Conservation (phyloP, 2,888 invertebrate genomes). For the Asteroscopus sphinx region DNA sequence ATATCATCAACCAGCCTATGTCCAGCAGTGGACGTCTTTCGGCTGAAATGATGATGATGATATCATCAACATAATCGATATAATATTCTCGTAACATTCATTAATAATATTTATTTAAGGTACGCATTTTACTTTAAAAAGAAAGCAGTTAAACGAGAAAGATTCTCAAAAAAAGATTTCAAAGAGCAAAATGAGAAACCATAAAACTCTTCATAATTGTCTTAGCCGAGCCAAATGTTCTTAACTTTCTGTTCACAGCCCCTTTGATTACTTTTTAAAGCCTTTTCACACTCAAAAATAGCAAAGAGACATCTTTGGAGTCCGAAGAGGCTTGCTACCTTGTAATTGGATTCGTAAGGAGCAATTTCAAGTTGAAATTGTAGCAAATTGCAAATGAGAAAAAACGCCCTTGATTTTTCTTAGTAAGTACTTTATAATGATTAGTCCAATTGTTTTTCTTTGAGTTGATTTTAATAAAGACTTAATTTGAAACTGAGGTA, state of each 20-base stretch:
- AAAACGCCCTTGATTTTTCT: constrained; percentile 56
- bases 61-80: background rate
- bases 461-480: constrained; percentile 32
- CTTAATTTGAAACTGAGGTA: background rate
- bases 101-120: constrained; percentile 12
- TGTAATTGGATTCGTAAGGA: constrained; percentile 80
- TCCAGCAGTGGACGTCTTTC: no score
- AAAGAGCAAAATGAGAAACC: constrained; percentile 78
- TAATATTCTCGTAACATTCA: constrained; percentile 12
- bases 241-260: constrained; percentile 75
- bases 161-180: constrained; percentile 68
- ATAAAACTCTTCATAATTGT: constrained; percentile 82
- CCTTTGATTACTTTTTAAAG: constrained; percentile 86
- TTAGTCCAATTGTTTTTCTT: constrained; percentile 65
- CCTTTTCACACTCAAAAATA: constrained; percentile 78
- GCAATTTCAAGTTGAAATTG: constrained; percentile 72
- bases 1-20: no score
- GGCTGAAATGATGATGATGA: no score
- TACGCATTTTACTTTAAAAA: constrained; percentile 21
- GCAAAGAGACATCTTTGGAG: constrained; percentile 75
- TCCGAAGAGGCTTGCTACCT: constrained; percentile 74
- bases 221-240: constrained; percentile 77
- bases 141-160: constrained; percentile 54
- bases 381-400: constrained; percentile 74
- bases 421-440: constrained; percentile 50